Base-by-base conservation (phyloP, 2,113 vertebrate species). In the Urocolius indicus region DNA sequence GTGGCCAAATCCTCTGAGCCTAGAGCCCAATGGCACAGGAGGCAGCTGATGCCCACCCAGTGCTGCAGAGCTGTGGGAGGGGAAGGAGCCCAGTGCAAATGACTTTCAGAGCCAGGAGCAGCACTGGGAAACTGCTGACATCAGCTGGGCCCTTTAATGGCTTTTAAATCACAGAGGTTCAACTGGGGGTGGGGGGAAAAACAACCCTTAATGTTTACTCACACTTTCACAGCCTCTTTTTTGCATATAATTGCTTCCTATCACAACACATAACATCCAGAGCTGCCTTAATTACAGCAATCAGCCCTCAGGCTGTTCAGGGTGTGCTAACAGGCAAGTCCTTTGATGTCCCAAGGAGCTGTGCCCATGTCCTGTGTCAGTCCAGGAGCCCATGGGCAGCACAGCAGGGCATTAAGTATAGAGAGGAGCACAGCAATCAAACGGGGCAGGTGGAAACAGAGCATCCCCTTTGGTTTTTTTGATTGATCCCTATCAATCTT, bases 201-300 rank as follows among this genome's bases (percentile, higher is more conserved):
- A 20, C 75, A 94, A 54, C 14, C 73, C 51, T 63, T n/a, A 7
- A 55, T 90, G 79, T 95, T 97, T 95, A 90, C 94, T 93, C 95
- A 89, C 83, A 87, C 84, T 89, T 63, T 52, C 3, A 2, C 38
- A 9, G 85, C 46, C 63, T 57, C 89, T 92, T 71, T 93, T 96
- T 93, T 97, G 93, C 95, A 93, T 95, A 63, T 87, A 96, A 97
- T 97, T 89, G 92, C 84, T 96, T 96, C 88, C 67, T 88, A 93
- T 96, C 95, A 92, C 96, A 87, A 83, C 91, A 55, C 19, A 18
- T 32, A 75, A 19, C 58, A 82, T 32, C 36, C 74, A 15, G 46
- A 5, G 2, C 54, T 67, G 34, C 71, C 76, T 81, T 84, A 95
- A 95, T 93, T 87, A 88, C 51, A 69, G 92, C 90, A 30, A 78